Base-by-base conservation (phyloP, 2,888 invertebrate species). In the Dynastes tityus region DNA sequence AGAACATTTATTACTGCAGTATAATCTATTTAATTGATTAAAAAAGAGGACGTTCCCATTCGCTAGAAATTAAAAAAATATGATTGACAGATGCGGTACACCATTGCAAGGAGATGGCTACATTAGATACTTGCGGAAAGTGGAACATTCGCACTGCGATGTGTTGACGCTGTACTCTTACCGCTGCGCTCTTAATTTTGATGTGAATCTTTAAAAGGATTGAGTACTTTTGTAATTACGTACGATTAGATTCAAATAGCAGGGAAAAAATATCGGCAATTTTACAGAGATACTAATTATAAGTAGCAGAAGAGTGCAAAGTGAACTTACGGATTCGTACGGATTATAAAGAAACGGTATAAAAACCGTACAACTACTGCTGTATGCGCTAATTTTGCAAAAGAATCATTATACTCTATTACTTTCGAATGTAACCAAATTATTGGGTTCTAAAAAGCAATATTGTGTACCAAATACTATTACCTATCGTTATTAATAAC, bases 31-130 rank as follows among this genome's bases (percentile, higher is more conserved):
- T 67, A 67, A 67, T n/a, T 49, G 27, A 49, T 22, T 11, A 49
- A 22, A 13, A 67, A 67, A 16, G 49, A 51, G 51, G 13, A 51
- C 49, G 49, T 53, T 51, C 68, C 13, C 68, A 27, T 51, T 68
- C 51, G 11, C 13, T 68, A 13, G 4, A 51, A 51, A 49, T 51
- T 63, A 63, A 63, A 63, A 29, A 63, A 58, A 67, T 40, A 53
- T 22, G 22, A 51, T 11, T 27, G 68, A 68, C 68, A 68, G 68
- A 68, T 68, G 68, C 51, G 63, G 63, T 27, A 51, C 29, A 68
- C 22, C 29, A 51, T 53, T 11, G 40, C 27, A 4, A 68, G 32
- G 16, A 68, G 51, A 27, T 49, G 51, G 29, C 13, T 63, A 63
- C 22, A 58, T 1, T 22, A 9, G 63, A 63, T 63, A 63, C 55